A percentile compares a stretch with the other conserved stretches of the same genome.
Conservation (phyloP, 2,888 invertebrate species). For the Syrista parreyssii region DNA sequence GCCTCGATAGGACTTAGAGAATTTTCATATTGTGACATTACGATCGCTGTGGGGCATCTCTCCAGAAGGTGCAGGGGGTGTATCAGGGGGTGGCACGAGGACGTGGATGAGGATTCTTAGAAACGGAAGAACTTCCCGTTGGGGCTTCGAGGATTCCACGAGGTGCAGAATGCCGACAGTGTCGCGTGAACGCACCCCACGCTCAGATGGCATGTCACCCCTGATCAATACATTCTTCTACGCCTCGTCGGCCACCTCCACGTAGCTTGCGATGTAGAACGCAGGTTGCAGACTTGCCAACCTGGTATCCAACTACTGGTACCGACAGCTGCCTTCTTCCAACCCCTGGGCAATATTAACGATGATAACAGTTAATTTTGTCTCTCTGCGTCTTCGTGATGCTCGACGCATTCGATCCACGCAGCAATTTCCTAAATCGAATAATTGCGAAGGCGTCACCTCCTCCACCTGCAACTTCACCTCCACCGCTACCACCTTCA, state of each 20-base stretch:
- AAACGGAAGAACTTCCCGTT: conserved; percentile 16
- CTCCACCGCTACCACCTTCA: neutral
- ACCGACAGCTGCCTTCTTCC: neutral
- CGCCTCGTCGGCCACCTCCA: conserved; percentile 48
- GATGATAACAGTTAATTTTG: neutral
- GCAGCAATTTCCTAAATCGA: neutral
- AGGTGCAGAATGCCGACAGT: conserved; percentile 55
- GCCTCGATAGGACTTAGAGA: conserved; percentile 16
- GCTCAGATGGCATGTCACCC: conserved; percentile 57
- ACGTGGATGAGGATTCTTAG: neutral
- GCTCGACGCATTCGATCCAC: neutral
- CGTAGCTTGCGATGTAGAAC: neutral
- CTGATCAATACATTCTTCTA: conserved; percentile 63
- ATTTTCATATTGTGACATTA: conserved; percentile 33
- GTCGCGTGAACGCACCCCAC: conserved; percentile 53
- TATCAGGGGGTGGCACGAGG: neutral
- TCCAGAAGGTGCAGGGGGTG: neutral
- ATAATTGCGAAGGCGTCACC: neutral
- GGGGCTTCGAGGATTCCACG: conserved; percentile 37
- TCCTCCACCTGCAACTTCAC: neutral
- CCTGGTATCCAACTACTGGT: neutral
- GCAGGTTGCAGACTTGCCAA: neutral
- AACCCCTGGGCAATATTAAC: neutral
- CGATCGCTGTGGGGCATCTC: neutral
- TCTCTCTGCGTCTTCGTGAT: neutral